Evolutionary conservation across 2,797 vertebrate genomes (phyloP), one percentile per base, ranked within the genome.

Genomic region (Clarias platycephalus): DNA sequence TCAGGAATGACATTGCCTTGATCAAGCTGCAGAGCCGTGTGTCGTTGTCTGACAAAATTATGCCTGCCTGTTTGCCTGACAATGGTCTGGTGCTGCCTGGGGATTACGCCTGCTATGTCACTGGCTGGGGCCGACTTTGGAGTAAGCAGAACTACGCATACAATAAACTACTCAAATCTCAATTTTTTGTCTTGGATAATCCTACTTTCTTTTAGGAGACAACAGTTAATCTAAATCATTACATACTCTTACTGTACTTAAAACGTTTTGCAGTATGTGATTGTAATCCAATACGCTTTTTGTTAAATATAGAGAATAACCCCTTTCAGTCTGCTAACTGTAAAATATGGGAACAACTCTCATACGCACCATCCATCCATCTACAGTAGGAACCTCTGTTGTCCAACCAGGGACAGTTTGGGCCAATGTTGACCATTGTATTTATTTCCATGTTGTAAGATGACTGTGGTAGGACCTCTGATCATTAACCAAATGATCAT

Each of bases 101-200:
- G 1, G 0, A 84, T 7, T 90, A 90, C 81, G 92, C 95, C 81
- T 97, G 96, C 93, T 97, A 95, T 0, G 90, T 98, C 88, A 98
- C 97, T 0, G 97, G 97, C 87, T 98, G 97, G 97, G 97, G 97
- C 26, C 95, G 94, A 64, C 90, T 97, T 87, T 93, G 92, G 93
- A 95, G 95, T 95, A 85, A 91, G 94, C 92, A 34, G 63, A 75
- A 75, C 40, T 49, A 2, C 53, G 13, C 12, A 72, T n/a, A n/a
- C n/a, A n/a, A n/a, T n/a, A 15, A 76, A 34, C 31, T 22, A 31
- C 58, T 37, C 53, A 58, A 76, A 58, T 26, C 49, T 49, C 12
- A n/a, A 9, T n/a, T 72, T 72, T n/a, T 44, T 72, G 12, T 4
- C 18, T 31, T 75, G n/a, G 71, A 26, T 20, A 76, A 58, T 76